phyloP scores from a whole-genome alignment of 2,888 invertebrate genomes.

The Lapara coniferarum region DNA sequence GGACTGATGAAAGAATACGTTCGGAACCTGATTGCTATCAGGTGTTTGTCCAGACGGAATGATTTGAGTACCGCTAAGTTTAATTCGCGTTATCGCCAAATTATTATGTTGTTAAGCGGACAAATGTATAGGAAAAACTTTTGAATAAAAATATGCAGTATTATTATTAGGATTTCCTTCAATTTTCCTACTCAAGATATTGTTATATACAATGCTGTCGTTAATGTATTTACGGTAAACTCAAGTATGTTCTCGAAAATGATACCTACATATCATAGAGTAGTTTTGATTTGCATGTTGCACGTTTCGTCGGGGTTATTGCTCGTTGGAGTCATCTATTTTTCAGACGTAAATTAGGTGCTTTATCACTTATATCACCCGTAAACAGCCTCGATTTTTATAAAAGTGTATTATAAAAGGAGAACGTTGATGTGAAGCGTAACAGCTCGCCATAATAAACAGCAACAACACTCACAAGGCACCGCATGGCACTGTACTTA shows the following conservation, averaged over 20 bases:
- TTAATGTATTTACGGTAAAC: background rate
- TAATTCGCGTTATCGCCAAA: constrained; percentile 10
- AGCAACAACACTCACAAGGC: too few species aligned
- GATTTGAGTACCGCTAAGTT: constrained; percentile 28
- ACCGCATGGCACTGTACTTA: too few species aligned
- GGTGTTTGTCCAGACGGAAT: constrained; percentile 28
- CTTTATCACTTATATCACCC: background rate
- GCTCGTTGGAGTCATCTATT: constrained; percentile 3
- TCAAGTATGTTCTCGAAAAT: background rate
- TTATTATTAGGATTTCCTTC: too few species aligned
- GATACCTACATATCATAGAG: background rate
- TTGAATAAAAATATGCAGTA: too few species aligned
- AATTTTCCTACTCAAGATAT: too few species aligned
- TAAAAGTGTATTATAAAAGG: too few species aligned
- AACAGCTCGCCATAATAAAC: too few species aligned
- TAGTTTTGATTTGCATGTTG: constrained; percentile 1
- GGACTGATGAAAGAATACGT: constrained; percentile 43
- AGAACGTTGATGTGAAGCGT: too few species aligned
- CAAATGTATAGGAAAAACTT: background rate
- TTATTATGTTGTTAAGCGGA: background rate
- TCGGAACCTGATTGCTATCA: constrained; percentile 42
- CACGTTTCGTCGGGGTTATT: constrained; percentile 2
- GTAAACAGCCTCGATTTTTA: background rate
- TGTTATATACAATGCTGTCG: too few species aligned
- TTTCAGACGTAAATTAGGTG: constrained; percentile 1